Evolutionary conservation across 2,797 vertebrate genomes (phyloP).

Genomic region (Rhynchotus rufescens): DNA sequence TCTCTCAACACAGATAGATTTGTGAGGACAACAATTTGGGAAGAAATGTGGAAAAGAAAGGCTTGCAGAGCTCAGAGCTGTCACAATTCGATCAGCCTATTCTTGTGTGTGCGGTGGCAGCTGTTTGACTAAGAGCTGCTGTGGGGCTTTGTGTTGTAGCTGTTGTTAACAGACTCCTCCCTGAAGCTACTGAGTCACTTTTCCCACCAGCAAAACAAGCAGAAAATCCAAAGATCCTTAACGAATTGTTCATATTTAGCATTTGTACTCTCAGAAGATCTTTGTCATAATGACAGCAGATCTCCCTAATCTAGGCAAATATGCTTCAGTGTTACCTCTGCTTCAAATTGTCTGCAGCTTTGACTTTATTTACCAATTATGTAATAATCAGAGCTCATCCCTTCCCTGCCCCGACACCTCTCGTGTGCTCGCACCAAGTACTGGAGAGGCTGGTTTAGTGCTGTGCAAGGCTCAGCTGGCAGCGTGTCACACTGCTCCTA

Average conservation of each 20-base stretch:
- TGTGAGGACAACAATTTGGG: constrained; percentile 58
- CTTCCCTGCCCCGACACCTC: neutral
- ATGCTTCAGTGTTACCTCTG: neutral
- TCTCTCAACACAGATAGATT: constrained; percentile 59
- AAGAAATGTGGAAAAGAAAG: constrained; percentile 46
- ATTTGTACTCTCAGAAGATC: neutral
- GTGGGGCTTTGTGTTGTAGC: neutral
- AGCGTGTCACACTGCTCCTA: neutral
- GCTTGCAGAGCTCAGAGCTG: constrained; percentile 59
- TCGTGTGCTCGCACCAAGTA: neutral
- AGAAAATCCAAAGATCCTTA: neutral
- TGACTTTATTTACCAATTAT: neutral
- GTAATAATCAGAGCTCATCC: neutral
- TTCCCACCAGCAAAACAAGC: constrained; percentile 19
- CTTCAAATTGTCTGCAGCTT: neutral
- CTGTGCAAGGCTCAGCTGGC: neutral
- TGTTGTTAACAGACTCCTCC: constrained; percentile 30
- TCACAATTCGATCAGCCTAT: constrained; percentile 67
- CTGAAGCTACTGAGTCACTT: constrained; percentile 13
- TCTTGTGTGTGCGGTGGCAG: constrained; percentile 52
- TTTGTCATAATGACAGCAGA: neutral
- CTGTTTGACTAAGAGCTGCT: constrained; percentile 59
- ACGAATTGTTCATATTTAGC: neutral
- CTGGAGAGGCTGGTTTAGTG: neutral
- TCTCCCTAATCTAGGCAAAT: neutral